phyloP scores from a whole-genome alignment of 2,888 invertebrate genomes.

The Dorcus hopei region DNA sequence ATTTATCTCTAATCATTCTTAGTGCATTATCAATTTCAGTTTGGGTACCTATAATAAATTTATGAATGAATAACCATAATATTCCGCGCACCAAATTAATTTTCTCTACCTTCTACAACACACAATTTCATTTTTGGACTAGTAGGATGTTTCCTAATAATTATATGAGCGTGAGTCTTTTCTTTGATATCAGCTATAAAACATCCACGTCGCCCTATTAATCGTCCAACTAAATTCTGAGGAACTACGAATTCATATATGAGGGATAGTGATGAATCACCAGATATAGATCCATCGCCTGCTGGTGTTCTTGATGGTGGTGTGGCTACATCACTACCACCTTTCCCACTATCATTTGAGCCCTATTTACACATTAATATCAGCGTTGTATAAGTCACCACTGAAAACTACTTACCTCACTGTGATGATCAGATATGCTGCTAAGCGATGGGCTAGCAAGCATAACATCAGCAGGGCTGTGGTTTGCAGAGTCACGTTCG shows the following conservation, averaged over 20 bases:
- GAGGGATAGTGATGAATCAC: constrained; percentile 40
- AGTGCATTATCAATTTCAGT: constrained; percentile 78
- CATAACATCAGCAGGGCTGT: constrained; percentile 70
- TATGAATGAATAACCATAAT: neutral
- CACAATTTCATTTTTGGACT: constrained; percentile 77
- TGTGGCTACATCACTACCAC: constrained; percentile 61
- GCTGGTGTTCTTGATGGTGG: constrained; percentile 57
- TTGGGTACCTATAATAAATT: constrained; percentile 59
- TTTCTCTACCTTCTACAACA: constrained; percentile 68
- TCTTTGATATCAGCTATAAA: constrained; percentile 79
- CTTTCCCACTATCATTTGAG: constrained; percentile 82
- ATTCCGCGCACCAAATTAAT: neutral
- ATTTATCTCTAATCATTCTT: constrained; percentile 78
- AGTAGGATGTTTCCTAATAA: constrained; percentile 74
- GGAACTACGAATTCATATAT: constrained; percentile 74
- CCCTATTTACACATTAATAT: constrained; percentile 50
- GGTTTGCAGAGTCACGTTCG: constrained; percentile 71
- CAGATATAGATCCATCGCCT: constrained; percentile 48
- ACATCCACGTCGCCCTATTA: constrained; percentile 81
- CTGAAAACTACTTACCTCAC: constrained; percentile 48
- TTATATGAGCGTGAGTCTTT: constrained; percentile 74
- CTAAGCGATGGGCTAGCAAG: constrained; percentile 66
- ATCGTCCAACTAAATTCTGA: constrained; percentile 73
- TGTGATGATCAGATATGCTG: constrained; percentile 67
- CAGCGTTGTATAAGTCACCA: no score